Base-by-base conservation (phyloP, 2,797 vertebrate species). In the Tachyglossus aculeatus region DNA sequence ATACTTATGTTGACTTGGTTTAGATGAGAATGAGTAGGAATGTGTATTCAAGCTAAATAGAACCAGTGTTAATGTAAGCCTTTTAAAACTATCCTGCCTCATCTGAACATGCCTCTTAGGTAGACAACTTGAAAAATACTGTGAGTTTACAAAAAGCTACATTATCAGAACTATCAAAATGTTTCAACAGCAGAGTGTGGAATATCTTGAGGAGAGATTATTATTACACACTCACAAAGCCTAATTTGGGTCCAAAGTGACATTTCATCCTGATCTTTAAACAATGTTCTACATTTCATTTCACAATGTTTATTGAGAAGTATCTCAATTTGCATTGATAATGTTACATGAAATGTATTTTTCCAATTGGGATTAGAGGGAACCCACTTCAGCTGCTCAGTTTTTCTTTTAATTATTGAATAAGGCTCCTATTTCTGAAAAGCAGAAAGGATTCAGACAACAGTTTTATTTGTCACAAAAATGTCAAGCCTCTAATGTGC, bases 151-250 rank as follows among this genome's bases (percentile, higher is more conserved):
- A 78, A 67, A 80, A 53, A 80, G 58, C 62, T 69, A 39, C 24
- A 50, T 77, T 85, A 83, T 77, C 83, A 71, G 45, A 69, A 39
- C 14, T 52, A 76, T 80, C 68, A 76, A 72, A 86, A 80, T 68
- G 24, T 57, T 75, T 89, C 73, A 71, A 48, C 45, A 41, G 57
- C 38, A 39, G 69, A 15, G 7, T 21, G 16, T 48, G 9, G 72
- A 58, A 22, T 40, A 37, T 64, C 68, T 70, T 48, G 34, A 79
- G 85, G 37, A 63, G 51, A 67, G 48, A 76, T 86, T 61, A 81
- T 79, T 83, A 82, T 61, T 44, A 66, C 38, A 52, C 73, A 61
- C 37, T 71, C 22, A 44, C 65, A 70, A 74, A 77, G 33, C 53
- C 55, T 71, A 63, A 80, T 82, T 38, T 71, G 48, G 52, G 53